Conservation (phyloP, 2,113 vertebrate species). For the Antigone vipio region DNA sequence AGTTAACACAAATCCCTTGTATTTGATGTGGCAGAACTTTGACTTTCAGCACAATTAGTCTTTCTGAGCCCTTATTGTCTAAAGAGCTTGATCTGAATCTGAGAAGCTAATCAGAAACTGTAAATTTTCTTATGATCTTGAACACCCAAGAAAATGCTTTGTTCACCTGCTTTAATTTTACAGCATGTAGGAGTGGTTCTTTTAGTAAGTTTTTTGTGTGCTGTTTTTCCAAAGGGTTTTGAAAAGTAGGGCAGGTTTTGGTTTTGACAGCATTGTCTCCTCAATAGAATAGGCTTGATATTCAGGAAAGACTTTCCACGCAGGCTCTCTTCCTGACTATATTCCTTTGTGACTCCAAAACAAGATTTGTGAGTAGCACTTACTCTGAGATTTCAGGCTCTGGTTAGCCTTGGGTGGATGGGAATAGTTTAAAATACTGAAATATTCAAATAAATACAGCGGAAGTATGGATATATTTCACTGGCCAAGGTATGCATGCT, state of each 20-base stretch:
- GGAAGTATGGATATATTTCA: background rate
- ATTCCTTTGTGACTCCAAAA: background rate
- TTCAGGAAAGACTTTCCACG: background rate
- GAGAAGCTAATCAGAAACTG: background rate
- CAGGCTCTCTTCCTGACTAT: background rate
- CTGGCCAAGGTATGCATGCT: background rate
- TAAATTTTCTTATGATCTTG: background rate
- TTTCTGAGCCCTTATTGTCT: background rate
- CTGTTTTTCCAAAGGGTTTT: background rate
- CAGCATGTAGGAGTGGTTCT: background rate
- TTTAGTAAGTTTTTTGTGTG: background rate
- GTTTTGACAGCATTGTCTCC: background rate
- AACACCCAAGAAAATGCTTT: background rate
- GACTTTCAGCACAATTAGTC: background rate
- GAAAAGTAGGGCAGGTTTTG: background rate
- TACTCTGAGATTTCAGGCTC: background rate
- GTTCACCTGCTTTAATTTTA: background rate
- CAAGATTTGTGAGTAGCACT: background rate
- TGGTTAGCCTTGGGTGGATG: background rate
- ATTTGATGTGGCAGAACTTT: background rate
- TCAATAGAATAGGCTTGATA: background rate
- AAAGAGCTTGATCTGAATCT: background rate
- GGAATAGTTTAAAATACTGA: slow-evolving; percentile 32
- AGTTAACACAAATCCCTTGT: background rate
- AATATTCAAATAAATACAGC: slow-evolving; percentile 37